These are phyloP conservation scores for Karalla daura DNA, from an alignment of 2,797 vertebrate species.

Conservation along the genomic window DNA sequence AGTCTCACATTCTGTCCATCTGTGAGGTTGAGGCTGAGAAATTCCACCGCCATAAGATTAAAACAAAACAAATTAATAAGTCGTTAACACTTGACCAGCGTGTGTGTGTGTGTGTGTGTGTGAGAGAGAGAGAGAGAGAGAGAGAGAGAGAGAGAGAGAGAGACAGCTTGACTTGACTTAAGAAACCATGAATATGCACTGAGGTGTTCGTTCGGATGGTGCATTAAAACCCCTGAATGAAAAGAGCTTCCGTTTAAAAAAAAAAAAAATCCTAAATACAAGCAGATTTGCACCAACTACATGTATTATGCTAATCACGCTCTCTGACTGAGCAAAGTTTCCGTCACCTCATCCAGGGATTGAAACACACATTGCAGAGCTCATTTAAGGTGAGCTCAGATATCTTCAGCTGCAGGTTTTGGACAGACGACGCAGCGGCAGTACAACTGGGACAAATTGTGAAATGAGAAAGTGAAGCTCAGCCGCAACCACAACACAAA, in stretches of 20 bases:
- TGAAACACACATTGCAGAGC: slow-evolving; percentile 9
- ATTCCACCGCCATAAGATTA: slow-evolving; percentile 53
- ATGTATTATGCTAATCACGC: slow-evolving; percentile 49
- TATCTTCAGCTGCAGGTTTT: slow-evolving; percentile 1
- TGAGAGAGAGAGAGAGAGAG: neutral
- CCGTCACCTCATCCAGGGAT: slow-evolving; percentile 29
- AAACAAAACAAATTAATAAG: slow-evolving; percentile 63
- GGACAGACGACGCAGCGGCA: neutral
- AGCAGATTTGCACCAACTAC: slow-evolving; percentile 29
- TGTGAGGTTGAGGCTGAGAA: slow-evolving; percentile 44
- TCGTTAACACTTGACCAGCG: slow-evolving; percentile 64
- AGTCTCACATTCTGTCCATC: slow-evolving; percentile 45
- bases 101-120: slow-evolving; percentile 22
- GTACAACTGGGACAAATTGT: neutral
- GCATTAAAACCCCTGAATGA: neutral
- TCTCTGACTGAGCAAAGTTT: slow-evolving; percentile 4
- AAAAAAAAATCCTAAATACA: slow-evolving; percentile 1
- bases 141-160: slow-evolving; percentile 26
- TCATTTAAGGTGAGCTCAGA: neutral
- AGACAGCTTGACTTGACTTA: slow-evolving; percentile 23
- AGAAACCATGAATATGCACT: slow-evolving; percentile 1
- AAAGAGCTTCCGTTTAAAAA: slow-evolving; percentile 4
- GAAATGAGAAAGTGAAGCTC: too few species aligned
- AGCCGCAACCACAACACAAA: too few species aligned
- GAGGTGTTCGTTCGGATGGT: neutral